Evolutionary conservation across 2,113 vertebrate species (phyloP).

Genomic region (Pseudopodoces humilis): DNA sequence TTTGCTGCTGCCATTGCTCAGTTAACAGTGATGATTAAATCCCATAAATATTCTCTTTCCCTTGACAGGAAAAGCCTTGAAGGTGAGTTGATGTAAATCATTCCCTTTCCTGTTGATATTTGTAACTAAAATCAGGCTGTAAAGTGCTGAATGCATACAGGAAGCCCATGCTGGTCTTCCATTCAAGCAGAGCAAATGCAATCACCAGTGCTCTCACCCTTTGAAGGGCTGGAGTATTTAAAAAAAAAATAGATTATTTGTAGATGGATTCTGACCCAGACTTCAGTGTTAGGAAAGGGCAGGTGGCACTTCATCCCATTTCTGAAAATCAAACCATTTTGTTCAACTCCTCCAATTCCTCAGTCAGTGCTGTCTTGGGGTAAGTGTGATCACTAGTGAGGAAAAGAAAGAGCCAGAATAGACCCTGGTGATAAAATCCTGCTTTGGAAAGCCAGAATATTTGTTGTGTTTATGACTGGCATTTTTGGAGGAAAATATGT

Average conservation of each 20-base stretch:
- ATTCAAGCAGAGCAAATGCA: constrained; percentile 42
- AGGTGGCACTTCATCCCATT: not conserved
- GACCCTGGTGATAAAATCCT: not conserved
- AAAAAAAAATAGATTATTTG: constrained; percentile 6
- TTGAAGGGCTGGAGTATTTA: constrained; percentile 2
- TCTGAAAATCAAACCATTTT: constrained; percentile 6
- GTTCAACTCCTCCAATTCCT: not conserved
- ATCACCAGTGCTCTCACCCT: not conserved
- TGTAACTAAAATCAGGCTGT: constrained; percentile 5
- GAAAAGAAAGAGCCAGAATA: not conserved
- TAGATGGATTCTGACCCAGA: not conserved
- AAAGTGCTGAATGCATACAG: not conserved
- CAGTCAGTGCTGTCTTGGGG: not conserved
- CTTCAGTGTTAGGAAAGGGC: not conserved
- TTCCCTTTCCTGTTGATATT: not conserved
- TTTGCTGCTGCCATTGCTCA: not conserved
- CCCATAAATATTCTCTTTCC: not conserved
- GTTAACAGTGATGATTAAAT: not conserved
- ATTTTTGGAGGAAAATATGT: not conserved
- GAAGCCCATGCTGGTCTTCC: not conserved
- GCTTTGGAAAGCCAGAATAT: not conserved
- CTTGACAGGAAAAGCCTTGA: not conserved
- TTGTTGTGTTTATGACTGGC: not conserved
- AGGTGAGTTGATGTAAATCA: not conserved
- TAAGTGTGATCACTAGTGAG: not conserved